These are phyloP conservation scores for Macrobrachium nipponense DNA, from an alignment of 1,140 invertebrate genomes.

Conservation along the genomic window DNA sequence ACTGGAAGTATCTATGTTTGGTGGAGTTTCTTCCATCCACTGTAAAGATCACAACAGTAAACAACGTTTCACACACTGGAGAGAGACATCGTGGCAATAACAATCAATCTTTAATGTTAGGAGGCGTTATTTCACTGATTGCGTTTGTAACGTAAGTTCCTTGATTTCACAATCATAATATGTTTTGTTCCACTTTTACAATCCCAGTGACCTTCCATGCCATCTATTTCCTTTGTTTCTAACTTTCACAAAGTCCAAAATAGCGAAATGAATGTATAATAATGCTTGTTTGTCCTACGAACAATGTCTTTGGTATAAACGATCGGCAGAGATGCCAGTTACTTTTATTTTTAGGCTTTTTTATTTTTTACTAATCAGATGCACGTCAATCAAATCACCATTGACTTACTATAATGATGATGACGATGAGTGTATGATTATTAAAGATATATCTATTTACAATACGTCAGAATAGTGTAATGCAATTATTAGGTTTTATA, in stretches of 20 bases:
- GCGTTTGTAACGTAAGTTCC: no score
- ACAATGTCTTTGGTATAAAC: constrained; percentile 29
- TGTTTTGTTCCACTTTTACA: no score
- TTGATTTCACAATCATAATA: no score
- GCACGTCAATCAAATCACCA: constrained; percentile 21
- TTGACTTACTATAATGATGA: constrained; percentile 23
- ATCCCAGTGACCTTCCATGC: not conserved
- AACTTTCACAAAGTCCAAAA: no score
- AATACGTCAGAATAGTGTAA: not conserved
- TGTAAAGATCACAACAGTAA: no score
- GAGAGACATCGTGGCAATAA: no score
- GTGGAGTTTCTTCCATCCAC: no score
- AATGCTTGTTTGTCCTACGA: not conserved
- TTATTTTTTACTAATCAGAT: constrained; percentile 33
- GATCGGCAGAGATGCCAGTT: constrained; percentile 29
- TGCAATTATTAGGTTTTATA: constrained; percentile 18
- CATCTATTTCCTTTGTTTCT: not conserved
- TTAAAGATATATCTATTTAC: constrained; percentile 20
- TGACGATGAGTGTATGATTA: constrained; percentile 30
- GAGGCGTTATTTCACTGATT: no score
- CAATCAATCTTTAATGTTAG: no score
- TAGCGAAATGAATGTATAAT: no score
- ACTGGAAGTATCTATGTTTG: no score
- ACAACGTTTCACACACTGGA: no score
- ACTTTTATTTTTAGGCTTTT: constrained; percentile 7